Base-by-base conservation (phyloP, 2,113 vertebrate species). In the Sitta europaea region DNA sequence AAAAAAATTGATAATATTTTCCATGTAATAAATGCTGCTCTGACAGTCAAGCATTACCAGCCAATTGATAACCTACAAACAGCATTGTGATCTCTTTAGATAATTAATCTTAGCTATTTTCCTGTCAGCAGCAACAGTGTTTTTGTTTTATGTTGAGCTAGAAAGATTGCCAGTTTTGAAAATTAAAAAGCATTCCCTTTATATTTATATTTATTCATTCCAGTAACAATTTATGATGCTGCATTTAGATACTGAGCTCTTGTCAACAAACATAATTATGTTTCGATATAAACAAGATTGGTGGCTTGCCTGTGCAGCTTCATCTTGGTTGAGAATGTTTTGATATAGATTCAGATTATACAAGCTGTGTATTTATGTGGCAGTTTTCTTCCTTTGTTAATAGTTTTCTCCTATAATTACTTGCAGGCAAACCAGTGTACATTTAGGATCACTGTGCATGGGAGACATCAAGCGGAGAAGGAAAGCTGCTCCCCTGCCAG, bases 401-500 rank as follows among this genome's bases (percentile, higher is more conserved):
- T 97, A 96, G 94, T 97, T 97, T 95, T 97, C 92, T 97, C 96
- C 97, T 90, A 96, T 98, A 98, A 98, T 98, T 98, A 97, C 97
- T 98, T 98, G 94, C 98, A 99, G 99, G 95, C 99, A 99, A 98
- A 99, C 99, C 94, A 99, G 99, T 79, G 98, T 99, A 90, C 99
- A 99, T 97, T 98, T 99, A 91, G 99, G 99, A 97, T 99, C 99
- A 53, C 94, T 99, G 79, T 99, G 99, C 96, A 99, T 98, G 36
- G 99, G 99, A 84, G 99, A 99, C 85, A 98, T 99, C 98, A 99
- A 99, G 98, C 98, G 99, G 95, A 99, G 99, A 97, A 98, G 99
- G 91, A 99, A 99, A 97, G 99, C 99, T 58, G 98, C 99, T 71
- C 99, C 99, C 88, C 97, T 99, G 77, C 98, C 98, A 80, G 99